Base-by-base conservation (phyloP, 2,888 invertebrate species). In the Trichacis sp. region DNA sequence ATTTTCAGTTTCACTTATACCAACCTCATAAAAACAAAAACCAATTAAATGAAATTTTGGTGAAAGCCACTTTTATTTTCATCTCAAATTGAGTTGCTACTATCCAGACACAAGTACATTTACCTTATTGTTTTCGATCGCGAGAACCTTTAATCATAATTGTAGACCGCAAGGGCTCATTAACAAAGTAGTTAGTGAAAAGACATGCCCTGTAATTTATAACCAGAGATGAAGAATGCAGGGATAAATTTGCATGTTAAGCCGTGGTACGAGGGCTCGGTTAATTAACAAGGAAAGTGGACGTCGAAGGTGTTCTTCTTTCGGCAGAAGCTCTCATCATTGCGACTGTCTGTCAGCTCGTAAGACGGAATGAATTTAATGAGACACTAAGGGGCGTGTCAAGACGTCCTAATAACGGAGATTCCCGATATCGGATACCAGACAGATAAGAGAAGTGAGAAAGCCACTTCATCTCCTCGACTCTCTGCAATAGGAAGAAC, bases 361-460 rank as follows among this genome's bases (percentile, higher is more conserved):
- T 50, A 47, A 50, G 47, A 64, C 46, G 42, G 51, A 59, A 64
- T 72, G 70, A 74, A 77, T 78, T 78, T 77, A 78, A 78, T 74
- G 77, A 78, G 75, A 74, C 73, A 70, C 62, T 69, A 69, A 72
- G 75, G 73, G 74, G 74, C 77, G 72, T 75, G 71, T 69, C 72
- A 67, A 64, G 68, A 73, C 71, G 70, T 72, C 70, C 72, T 74
- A 74, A 77, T 74, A 73, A 73, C 69, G 64, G 56, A 49, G 60
- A 64, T 60, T 60, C 52, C 49, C 38, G 48, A 55, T 60, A 60
- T 64, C 49, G 42, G 48, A 42, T 64, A 43, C 42, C 45, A 33
- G 49, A 48, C 53, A 48, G 56, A 54, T 47, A 54, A 51, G 33
- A 17, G 17, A 49, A 30, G 17, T 15, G 40, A 40, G 40, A 40